Percentiles rank a stretch among this genome's conserved stretches.
These are phyloP conservation scores for Dinoponera quadriceps DNA, from an alignment of 1,140 invertebrate genomes.

Conservation along the genomic window DNA sequence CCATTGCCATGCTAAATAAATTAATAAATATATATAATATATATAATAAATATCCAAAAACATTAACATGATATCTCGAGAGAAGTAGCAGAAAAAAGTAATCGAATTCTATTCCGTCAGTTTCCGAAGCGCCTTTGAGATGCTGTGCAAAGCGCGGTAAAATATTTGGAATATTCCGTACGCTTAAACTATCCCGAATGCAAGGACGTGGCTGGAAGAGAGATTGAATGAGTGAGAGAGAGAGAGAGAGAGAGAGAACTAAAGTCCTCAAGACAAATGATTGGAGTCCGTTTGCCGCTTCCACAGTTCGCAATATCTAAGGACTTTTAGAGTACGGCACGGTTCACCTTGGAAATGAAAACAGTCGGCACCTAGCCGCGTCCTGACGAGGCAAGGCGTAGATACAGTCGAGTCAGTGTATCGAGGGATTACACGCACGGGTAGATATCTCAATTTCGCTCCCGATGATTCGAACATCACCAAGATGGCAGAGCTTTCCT, in stretches of 20 bases:
- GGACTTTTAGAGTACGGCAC: conserved; percentile 28
- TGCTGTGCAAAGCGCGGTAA: neutral
- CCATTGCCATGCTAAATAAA: too few species aligned
- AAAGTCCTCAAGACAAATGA: neutral
- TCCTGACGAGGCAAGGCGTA: conserved; percentile 34
- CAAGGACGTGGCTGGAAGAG: neutral
- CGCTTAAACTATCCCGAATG: neutral
- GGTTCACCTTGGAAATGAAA: conserved; percentile 23
- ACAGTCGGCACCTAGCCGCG: neutral
- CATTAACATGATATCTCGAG: too few species aligned
- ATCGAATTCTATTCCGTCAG: neutral
- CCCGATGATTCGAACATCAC: conserved; percentile 5
- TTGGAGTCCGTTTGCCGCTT: conserved; percentile 28
- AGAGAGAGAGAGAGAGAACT: too few species aligned
- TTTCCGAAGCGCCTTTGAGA: neutral
- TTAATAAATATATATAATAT: too few species aligned
- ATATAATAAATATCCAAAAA: too few species aligned
- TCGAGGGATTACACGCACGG: conserved; percentile 41
- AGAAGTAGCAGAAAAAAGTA: neutral
- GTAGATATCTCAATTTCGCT: conserved; percentile 44
- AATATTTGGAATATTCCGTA: conserved; percentile 13
- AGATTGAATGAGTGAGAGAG: neutral
- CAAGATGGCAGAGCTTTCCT: neutral
- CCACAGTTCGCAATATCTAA: conserved; percentile 29
- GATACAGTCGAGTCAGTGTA: conserved; percentile 3